Base-by-base conservation (phyloP, 2,888 invertebrate genomes). In the Agrochola macilenta region DNA sequence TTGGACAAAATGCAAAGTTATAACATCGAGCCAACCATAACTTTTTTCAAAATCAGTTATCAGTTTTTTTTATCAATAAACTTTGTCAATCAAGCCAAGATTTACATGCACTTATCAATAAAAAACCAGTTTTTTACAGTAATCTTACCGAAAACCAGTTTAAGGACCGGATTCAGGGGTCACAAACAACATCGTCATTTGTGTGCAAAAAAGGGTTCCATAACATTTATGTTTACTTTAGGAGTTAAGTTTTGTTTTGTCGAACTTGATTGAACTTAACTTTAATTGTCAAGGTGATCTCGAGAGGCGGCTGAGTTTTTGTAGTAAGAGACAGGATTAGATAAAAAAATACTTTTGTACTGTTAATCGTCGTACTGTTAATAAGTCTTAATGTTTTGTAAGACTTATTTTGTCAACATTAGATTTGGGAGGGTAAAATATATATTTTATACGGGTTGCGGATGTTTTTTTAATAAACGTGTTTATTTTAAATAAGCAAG, bases 251-350 rank as follows among this genome's bases (percentile, higher is more conserved):
- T 66, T 43, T 78, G 69, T 75, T 81, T 69, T 60, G 14, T 52
- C 54, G 78, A 85, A 72, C 61, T 76, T 57, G 2, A 5, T 35
- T 83, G 81, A 87, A 81, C 74, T 74, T 57, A 9, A 61, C 14
- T 46, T 46, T 46, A 46, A 46, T 14, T 46, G 54, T 49, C 73
- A 85, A 85, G 85, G 87, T 84, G 77, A 80, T 60, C 61, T 49
- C 39, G 12, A 26, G 35, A 35, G 9, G 0, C 35, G 7, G 14
- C 26, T 30, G 14, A 61, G 20, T 52, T 68, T 69, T 61, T 57
- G 46, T 12, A 17, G 17, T 30, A 57, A 74, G 39, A 68, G 23
- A 35, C 39, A 26, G 30, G 30, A 11, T 39, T 30, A 30, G 26
- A 52, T 52, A 7, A 52, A 52, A 52, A 52, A 35, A 20, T 49